Base-by-base conservation (phyloP, 2,797 vertebrate genomes). In the Gymnothorax javanicus region DNA sequence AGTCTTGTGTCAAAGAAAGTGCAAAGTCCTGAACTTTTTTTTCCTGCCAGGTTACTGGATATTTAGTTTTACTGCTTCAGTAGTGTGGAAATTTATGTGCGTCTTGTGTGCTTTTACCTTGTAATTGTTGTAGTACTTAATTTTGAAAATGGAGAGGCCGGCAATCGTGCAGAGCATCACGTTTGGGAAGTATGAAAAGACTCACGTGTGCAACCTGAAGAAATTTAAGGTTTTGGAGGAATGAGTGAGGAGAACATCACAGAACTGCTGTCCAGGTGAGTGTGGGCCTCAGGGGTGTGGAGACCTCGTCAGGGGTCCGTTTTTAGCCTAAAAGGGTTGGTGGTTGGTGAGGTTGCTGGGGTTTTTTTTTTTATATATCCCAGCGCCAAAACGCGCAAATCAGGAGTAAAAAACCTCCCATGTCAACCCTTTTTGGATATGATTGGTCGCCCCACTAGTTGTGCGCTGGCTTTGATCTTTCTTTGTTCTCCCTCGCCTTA, bases 221-320 rank as follows among this genome's bases (percentile, higher is more conserved):
- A 99, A 99, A 93, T 99, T 99, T 92, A 99, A 99, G 94, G 97
- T 99, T 91, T 99, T 89, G 99, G 99, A 90, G 99, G 99, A 71
- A 99, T 99, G 99, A 99, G 98, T 88, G 98, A 99, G 94, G 98
- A 99, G 93, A 99, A 99, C 95, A 99, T 99, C 98, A 99, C 98
- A 1, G 98, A 99, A 90, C 96, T 99, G 50, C 94, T 99, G 90
- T 99, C 99, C 91, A 99, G 99, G 98, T 96, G 87, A 95, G 83
- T 54, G 5, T 43, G 33, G 33, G 2, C 33, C 33, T 43, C 33
- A 43, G 33, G 33, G 33, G 33, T 43, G 33, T 43, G 33, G 33
- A 43, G 33, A 43, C 33, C 33, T 1, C 33, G 2, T 43, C 33
- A 43, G 33, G 33, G 33, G 33, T 43, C 33, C 33, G 33, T 43